phyloP scores from a whole-genome alignment of 2,888 invertebrate genomes.

The Papilio gigon region DNA sequence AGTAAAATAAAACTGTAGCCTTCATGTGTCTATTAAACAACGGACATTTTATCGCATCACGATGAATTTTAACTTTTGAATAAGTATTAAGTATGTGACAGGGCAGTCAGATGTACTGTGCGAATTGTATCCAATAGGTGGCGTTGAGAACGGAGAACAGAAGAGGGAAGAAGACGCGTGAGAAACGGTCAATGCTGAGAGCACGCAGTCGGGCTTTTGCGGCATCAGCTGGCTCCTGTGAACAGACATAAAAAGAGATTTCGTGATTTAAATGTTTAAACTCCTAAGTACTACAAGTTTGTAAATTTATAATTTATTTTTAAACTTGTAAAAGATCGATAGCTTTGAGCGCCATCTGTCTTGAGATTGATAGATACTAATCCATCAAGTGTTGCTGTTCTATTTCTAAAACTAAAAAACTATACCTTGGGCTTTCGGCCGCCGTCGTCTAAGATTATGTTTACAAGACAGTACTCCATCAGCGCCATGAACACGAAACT shows the following conservation, averaged over 20 bases:
- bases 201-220: slow-evolving; percentile 80
- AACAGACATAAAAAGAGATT: slow-evolving; percentile 16
- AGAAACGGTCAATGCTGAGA: slow-evolving; percentile 92
- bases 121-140: slow-evolving; percentile 94
- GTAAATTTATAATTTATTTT: no score
- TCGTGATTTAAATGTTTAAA: neutral
- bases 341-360: no score
- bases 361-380: no score
- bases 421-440: slow-evolving; percentile 82
- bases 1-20: neutral
- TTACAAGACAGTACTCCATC: slow-evolving; percentile 96
- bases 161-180: slow-evolving; percentile 93
- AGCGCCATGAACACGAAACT: slow-evolving; percentile 96
- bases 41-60: no score
- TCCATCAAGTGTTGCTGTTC: slow-evolving; percentile 44
- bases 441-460: slow-evolving; percentile 90
- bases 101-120: slow-evolving; percentile 74
- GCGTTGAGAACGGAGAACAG: slow-evolving; percentile 94
- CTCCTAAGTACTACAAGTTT: no score
- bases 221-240: slow-evolving; percentile 74
- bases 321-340: no score
- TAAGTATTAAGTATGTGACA: no score
- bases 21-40: no score
- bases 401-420: neutral
- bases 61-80: no score